Base-by-base conservation (phyloP, 30 jellyfish, hydroid and myxozoan genomes). In the Hydra vulgaris region DNA sequence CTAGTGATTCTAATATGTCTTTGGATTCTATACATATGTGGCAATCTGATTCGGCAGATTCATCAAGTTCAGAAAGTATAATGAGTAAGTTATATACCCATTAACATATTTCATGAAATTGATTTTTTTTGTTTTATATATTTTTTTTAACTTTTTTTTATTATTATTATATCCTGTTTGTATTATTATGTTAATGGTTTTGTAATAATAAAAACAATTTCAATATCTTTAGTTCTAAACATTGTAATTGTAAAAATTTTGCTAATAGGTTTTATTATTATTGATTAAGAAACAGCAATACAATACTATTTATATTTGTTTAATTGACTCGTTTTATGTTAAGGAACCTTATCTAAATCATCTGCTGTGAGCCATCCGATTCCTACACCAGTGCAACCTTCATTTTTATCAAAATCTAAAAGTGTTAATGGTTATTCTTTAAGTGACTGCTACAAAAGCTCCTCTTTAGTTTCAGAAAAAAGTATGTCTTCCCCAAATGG, bases 401-500 rank as follows among this genome's bases (percentile, higher is more conserved):
- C 75, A 7, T 68, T 68, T 68, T 68, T 68, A 68, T 68, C 15
- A 20, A 68, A 68, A 23, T 68, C 75, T 23, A 15, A 15, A 56
- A 56, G 75, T 68, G 27, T 68, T 20, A 68, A 23, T 16, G 16
- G 8, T 7, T n/a, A 68, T 23, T 68, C 75, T 8, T 68, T 68
- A 1, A 68, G 15, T 23, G 75, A 68, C 15, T 16, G 8, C 12
- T n/a, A 5, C 16, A 23, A 19, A 1, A 55, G 85, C 85, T 66
- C 87, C 66, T 22, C 75, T 20, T 8, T 68, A 3, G 75, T 20
- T 8, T 68, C 75, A 68, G 25, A 70, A 4, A 23, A 95, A 15
- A 87, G 90, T 20, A 21, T 86, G 5, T 94, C 88, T 15, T 88
- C 99, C 7, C 96, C 96, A 21, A 81, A 90, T 56, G 79, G 94